A percentile compares a stretch with the other conserved stretches of the same genome.
Evolutionary conservation across 2,113 vertebrate genomes (phyloP).

Genomic region (Otocyon megalotis): DNA sequence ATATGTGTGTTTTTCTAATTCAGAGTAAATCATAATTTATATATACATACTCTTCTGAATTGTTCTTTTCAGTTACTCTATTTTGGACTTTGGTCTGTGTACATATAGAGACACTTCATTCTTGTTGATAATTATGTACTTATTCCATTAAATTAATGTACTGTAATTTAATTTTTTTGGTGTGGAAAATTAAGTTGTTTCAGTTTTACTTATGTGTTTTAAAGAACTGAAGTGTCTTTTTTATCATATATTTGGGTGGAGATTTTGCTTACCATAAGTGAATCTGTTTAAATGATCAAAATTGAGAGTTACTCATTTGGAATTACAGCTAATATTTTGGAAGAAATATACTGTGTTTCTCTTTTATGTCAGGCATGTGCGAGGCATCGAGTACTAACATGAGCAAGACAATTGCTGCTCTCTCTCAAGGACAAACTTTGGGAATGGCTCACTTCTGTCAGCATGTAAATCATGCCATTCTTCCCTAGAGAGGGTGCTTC

Average conservation of each 20-base stretch:
- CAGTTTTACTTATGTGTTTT: slow-evolving; percentile 17
- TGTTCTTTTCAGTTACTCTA: not conserved
- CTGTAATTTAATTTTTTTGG: slow-evolving; percentile 24
- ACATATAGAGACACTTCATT: not conserved
- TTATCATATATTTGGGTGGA: not conserved
- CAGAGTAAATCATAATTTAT: not conserved
- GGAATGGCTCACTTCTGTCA: not conserved
- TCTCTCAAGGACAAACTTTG: not conserved
- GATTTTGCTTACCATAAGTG: not conserved
- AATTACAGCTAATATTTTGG: not conserved
- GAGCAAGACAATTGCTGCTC: not conserved
- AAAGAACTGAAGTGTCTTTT: not conserved
- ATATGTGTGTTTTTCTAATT: not conserved
- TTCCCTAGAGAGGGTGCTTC: not conserved
- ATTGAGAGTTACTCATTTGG: not conserved
- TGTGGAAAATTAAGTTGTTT: not conserved
- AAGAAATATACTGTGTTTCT: slow-evolving; percentile 13
- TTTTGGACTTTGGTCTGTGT: not conserved
- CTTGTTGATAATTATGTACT: not conserved
- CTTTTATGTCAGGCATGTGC: not conserved
- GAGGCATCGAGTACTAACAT: not conserved
- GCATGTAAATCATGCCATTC: not conserved
- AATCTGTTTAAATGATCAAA: not conserved
- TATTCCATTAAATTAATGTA: not conserved
- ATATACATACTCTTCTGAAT: not conserved